Conservation (phyloP, 2,113 vertebrate genomes). For the Nothobranchius kuhntae region DNA sequence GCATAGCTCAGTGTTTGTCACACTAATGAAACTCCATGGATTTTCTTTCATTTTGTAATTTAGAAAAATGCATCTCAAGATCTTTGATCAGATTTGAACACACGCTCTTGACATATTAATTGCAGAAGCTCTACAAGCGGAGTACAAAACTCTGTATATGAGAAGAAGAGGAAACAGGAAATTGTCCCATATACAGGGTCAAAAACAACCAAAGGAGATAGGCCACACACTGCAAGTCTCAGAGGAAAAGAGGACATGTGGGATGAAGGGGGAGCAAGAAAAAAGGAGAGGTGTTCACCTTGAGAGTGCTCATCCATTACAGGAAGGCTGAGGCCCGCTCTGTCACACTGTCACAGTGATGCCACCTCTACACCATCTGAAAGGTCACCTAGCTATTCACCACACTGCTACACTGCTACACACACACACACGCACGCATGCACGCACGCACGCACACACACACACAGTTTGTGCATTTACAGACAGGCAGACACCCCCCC, state of each 20-base stretch:
- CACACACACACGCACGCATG: conserved; percentile 44
- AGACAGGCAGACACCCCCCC: conserved; percentile 54
- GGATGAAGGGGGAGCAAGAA: conserved; percentile 49
- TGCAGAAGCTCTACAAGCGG: not conserved
- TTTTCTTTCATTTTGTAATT: no score
- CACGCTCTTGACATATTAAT: no score
- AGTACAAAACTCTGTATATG: not conserved
- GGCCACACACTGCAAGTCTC: conserved; percentile 46
- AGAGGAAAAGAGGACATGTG: conserved; percentile 52
- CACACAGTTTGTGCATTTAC: conserved; percentile 42
- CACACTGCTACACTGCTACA: conserved; percentile 51
- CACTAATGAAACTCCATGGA: no score
- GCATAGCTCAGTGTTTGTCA: no score
- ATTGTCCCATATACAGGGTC: conserved; percentile 50
- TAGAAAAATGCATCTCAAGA: no score
- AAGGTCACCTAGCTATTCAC: conserved; percentile 78
- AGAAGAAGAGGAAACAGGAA: conserved; percentile 12
- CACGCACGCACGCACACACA: no score
- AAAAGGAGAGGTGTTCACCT: conserved; percentile 75
- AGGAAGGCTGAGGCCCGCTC: conserved; percentile 75
- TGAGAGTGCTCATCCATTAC: conserved; percentile 84
- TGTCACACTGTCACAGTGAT: conserved; percentile 82
- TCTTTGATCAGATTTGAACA: no score
- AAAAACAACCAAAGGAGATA: conserved; percentile 57
- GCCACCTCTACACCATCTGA: conserved; percentile 75